These are phyloP conservation scores for Trogon surrucura DNA, from an alignment of 2,113 vertebrate species.

Conservation along the genomic window DNA sequence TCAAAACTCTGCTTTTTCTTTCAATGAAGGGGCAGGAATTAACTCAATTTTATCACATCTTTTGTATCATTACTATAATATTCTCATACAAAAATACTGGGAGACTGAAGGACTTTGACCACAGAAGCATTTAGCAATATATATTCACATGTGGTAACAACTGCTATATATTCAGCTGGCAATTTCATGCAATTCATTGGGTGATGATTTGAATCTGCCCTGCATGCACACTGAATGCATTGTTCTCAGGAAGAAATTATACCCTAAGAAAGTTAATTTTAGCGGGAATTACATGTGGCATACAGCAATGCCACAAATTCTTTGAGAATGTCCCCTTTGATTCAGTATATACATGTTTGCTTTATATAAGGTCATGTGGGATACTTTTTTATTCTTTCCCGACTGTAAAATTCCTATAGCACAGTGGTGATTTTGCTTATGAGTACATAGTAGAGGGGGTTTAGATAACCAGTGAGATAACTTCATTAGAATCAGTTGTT, in stretches of 20 bases:
- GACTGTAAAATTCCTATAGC: neutral
- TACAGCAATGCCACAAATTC: neutral
- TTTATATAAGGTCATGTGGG: neutral
- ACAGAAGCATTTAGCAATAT: neutral
- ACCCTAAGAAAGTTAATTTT: neutral
- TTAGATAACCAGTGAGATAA: neutral
- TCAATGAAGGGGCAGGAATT: neutral
- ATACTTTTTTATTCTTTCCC: neutral
- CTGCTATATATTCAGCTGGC: neutral
- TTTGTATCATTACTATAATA: neutral
- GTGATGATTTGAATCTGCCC: conserved; percentile 9
- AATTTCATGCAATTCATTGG: conserved; percentile 25
- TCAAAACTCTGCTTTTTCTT: neutral
- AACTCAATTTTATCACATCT: neutral
- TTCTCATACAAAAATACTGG: neutral
- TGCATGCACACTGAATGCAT: conserved; percentile 23
- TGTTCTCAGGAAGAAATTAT: conserved; percentile 28
- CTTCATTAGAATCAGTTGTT: neutral
- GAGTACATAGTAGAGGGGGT: neutral
- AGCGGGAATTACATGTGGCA: neutral
- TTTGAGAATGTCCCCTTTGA: neutral
- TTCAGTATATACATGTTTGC: neutral
- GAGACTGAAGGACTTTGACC: neutral
- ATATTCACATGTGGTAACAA: conserved; percentile 11
- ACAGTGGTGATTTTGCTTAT: neutral